Percentiles rank a stretch among this genome's conserved stretches.
Conservation (phyloP, 2,797 vertebrate species). For the Amazona finschi region DNA sequence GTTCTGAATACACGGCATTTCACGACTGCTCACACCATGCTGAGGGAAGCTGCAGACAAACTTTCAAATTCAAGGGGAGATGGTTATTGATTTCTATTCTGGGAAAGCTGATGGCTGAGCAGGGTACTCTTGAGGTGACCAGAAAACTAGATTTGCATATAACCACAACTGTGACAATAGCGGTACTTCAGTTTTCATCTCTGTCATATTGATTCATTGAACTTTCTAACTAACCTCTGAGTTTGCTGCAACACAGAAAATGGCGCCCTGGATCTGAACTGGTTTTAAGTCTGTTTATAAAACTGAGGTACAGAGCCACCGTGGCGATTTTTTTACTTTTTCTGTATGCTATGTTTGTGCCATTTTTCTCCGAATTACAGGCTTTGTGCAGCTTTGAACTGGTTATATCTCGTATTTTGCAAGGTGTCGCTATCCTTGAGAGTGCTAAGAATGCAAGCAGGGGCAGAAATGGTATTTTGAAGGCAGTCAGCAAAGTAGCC, state of each 20-base stretch:
- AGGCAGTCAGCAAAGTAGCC: neutral
- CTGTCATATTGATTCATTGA: neutral
- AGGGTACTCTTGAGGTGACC: neutral
- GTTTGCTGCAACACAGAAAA: neutral
- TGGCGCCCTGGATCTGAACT: neutral
- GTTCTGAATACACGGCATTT: neutral
- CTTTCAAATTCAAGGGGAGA: neutral
- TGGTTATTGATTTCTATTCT: neutral
- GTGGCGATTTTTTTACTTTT: neutral
- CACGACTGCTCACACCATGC: neutral
- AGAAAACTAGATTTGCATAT: neutral
- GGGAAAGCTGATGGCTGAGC: neutral
- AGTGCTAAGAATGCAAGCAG: neutral
- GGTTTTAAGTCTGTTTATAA: neutral
- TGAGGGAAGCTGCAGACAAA: neutral
- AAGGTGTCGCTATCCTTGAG: neutral
- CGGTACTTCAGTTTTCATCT: neutral
- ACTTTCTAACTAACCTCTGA: neutral
- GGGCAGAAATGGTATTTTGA: neutral
- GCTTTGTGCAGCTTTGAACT: neutral
- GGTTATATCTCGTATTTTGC: neutral
- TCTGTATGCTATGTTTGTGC: neutral
- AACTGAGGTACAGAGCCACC: neutral
- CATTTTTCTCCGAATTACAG: neutral
- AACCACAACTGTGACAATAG: neutral